Percentiles rank a stretch among this genome's conserved stretches.
These are phyloP conservation scores for Carettochelys insculpta DNA, from an alignment of 2,113 vertebrate genomes.

Conservation along the genomic window DNA sequence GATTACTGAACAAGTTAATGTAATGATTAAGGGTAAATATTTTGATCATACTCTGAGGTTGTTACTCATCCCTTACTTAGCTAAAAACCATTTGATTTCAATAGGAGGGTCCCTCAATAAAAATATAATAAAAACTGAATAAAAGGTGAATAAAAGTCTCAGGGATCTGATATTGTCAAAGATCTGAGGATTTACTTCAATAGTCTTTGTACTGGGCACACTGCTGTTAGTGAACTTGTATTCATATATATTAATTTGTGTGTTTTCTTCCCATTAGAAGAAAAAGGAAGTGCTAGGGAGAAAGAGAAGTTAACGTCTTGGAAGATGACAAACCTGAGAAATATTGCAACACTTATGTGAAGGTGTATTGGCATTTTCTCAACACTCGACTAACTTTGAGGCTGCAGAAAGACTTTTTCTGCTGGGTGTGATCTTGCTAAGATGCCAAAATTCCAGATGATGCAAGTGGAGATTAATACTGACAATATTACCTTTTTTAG, in stretches of 20 bases:
- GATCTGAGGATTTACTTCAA: not conserved
- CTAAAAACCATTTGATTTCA: not conserved
- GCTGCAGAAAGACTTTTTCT: not conserved
- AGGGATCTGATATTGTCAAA: not conserved
- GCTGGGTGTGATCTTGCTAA: not conserved
- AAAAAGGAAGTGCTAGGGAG: not conserved
- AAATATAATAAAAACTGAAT: not conserved
- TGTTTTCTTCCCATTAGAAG: not conserved
- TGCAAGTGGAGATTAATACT: not conserved
- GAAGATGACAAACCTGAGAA: not conserved
- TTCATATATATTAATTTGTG: not conserved
- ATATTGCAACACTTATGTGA: not conserved
- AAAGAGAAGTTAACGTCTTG: not conserved
- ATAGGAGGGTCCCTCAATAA: not conserved
- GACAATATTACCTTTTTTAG: conserved; percentile 74
- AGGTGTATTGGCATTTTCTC: not conserved
- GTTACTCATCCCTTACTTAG: not conserved
- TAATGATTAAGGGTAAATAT: not conserved
- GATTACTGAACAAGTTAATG: accelerated
- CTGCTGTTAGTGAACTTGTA: not conserved
- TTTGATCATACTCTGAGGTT: not conserved
- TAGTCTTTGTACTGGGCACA: not conserved
- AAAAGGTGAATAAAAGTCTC: not conserved
- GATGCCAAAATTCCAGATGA: not conserved
- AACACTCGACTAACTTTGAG: not conserved